Conservation (phyloP, 2,113 vertebrate species). For the Callionymus lyra region DNA sequence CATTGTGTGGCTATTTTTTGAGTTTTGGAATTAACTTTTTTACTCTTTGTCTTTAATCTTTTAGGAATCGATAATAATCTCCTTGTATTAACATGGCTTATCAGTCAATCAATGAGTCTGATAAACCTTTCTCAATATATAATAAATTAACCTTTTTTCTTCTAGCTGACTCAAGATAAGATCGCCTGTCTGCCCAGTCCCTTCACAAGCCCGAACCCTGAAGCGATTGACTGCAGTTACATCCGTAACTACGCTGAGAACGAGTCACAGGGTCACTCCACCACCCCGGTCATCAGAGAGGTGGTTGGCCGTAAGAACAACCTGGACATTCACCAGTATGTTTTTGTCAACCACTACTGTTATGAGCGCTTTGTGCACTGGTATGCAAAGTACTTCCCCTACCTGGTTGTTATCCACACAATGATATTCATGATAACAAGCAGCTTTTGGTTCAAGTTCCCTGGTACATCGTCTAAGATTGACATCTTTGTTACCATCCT, state of each 20-base stretch:
- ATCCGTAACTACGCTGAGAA: slow-evolving; percentile 43
- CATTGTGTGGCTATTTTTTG: no score
- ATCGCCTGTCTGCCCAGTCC: slow-evolving; percentile 81
- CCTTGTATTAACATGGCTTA: no score
- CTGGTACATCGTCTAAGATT: slow-evolving; percentile 83
- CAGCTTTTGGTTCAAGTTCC: slow-evolving; percentile 90
- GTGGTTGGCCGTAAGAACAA: slow-evolving; percentile 73
- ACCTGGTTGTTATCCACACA: slow-evolving; percentile 82
- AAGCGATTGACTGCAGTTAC: slow-evolving; percentile 64
- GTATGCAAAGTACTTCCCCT: slow-evolving; percentile 87
- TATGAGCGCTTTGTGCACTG: slow-evolving; percentile 82
- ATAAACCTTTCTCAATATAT: no score
- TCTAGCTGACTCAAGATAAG: slow-evolving; percentile 83
- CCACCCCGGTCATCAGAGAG: slow-evolving; percentile 45
- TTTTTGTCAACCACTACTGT: slow-evolving; percentile 83
- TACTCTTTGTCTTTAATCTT: no score
- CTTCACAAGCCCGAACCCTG: slow-evolving; percentile 43
- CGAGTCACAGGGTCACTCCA: slow-evolving; percentile 29
- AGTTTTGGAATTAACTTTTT: no score
- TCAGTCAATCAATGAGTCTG: no score
- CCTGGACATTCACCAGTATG: slow-evolving; percentile 82
- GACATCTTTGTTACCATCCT: slow-evolving; percentile 84
- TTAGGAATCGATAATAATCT: no score
- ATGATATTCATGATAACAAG: slow-evolving; percentile 84
- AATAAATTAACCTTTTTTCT: neutral